A percentile compares a stretch with the other conserved stretches of the same genome.
Evolutionary conservation across 1,140 invertebrate genomes (phyloP).

Genomic region (Pseudomyrmex concolor): DNA sequence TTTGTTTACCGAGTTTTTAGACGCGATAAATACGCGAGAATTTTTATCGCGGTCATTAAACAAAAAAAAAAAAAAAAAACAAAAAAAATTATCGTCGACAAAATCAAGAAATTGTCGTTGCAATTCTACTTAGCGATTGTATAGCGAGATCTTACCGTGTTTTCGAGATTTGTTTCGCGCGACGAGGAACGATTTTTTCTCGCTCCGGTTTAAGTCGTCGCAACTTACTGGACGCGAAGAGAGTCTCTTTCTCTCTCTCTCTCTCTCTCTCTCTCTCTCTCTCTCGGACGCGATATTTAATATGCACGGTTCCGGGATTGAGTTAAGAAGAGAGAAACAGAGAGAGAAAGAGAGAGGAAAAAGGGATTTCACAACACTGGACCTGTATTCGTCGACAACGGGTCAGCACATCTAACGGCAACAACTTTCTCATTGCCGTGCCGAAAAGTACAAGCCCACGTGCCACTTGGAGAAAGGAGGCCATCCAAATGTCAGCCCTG

Average conservation of each 20-base stretch:
- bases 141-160: neutral
- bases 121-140: constrained; percentile 6
- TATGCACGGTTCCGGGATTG: constrained; percentile 27
- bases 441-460: constrained; percentile 71
- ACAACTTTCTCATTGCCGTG: constrained; percentile 69
- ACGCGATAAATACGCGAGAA: neutral
- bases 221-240: neutral
- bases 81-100: too few species aligned
- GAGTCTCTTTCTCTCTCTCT: neutral
- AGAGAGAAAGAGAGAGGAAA: constrained; percentile 1
- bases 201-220: neutral
- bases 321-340: too few species aligned
- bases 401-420: constrained; percentile 64
- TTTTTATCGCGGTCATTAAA: too few species aligned
- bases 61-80: too few species aligned
- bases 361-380: constrained; percentile 46
- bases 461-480: constrained; percentile 73
- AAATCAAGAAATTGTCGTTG: neutral
- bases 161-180: neutral
- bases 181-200: constrained; percentile 9
- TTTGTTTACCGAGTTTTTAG: too few species aligned
- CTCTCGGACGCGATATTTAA: neutral
- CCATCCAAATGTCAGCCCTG: constrained; percentile 74
- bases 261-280: neutral
- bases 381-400: constrained; percentile 18